phyloP scores from a whole-genome alignment of 2,888 invertebrate genomes.

The Lamellibrachia satsuma region DNA sequence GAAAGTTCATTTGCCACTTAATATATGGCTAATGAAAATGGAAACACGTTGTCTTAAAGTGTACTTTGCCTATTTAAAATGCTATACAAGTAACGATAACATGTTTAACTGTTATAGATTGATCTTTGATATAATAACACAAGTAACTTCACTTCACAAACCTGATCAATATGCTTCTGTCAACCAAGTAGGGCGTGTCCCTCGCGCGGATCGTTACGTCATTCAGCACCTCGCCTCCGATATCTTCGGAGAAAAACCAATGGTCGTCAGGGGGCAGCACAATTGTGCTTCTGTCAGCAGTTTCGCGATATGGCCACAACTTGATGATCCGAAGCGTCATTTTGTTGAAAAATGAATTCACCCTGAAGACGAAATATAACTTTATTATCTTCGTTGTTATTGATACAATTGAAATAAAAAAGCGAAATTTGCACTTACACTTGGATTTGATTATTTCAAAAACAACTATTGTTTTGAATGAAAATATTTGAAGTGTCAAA shows the following conservation, averaged over 20 bases:
- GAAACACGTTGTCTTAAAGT: too few relatives aligned
- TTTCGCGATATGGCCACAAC: conserved; percentile 3
- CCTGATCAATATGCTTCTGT: conserved; percentile 6
- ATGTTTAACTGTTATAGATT: not conserved
- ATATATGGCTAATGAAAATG: too few relatives aligned
- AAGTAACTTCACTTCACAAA: not conserved
- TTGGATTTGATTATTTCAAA: not conserved
- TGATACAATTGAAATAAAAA: not conserved
- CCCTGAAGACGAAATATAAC: not conserved
- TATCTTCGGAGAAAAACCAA: conserved; percentile 23
- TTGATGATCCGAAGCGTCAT: not conserved
- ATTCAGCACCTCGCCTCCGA: conserved; percentile 28
- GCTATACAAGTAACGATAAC: too few relatives aligned
- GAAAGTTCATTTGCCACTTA: too few relatives aligned
- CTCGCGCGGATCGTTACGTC: conserved; percentile 20
- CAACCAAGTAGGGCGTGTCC: conserved; percentile 22
- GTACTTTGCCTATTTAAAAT: too few relatives aligned
- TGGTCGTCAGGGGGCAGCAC: not conserved
- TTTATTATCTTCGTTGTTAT: not conserved
- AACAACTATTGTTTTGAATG: not conserved
- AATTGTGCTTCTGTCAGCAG: not conserved
- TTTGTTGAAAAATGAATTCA: not conserved
- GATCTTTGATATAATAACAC: not conserved
- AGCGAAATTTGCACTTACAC: not conserved
- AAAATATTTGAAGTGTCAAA: not conserved